phyloP scores from a whole-genome alignment of 1,140 invertebrate genomes.

The Leptopilina boulardi region DNA sequence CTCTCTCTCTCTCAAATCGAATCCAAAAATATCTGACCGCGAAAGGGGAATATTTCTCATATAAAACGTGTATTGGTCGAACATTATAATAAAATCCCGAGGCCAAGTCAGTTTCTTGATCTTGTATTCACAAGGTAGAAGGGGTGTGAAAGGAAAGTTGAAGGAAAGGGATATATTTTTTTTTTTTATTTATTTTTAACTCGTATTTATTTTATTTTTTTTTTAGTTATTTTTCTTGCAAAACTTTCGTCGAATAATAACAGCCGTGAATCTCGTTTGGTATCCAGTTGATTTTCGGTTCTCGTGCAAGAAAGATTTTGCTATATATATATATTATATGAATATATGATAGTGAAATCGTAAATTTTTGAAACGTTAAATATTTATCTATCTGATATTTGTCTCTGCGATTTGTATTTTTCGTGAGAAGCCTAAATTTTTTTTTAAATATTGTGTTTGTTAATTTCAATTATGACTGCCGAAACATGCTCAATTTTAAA shows the following conservation, averaged over 20 bases:
- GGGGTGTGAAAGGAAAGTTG: slow-evolving; percentile 40
- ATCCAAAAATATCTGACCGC: slow-evolving; percentile 36
- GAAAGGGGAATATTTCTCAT: slow-evolving; percentile 31
- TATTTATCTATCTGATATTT: not conserved
- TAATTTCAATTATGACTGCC: slow-evolving; percentile 54
- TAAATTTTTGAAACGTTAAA: too few relatives aligned
- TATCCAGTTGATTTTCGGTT: slow-evolving; percentile 57
- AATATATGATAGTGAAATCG: too few relatives aligned
- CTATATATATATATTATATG: not conserved
- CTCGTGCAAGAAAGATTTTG: slow-evolving; percentile 47
- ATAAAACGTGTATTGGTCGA: slow-evolving; percentile 20
- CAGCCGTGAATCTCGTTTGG: slow-evolving; percentile 46
- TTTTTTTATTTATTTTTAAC: not conserved
- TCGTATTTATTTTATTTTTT: not conserved
- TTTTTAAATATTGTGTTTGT: slow-evolving; percentile 2
- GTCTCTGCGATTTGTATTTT: not conserved
- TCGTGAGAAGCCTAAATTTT: not conserved
- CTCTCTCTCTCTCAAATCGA: not conserved
- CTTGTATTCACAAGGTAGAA: slow-evolving; percentile 47
- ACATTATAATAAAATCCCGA: slow-evolving; percentile 38
- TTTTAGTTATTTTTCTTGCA: slow-evolving; percentile 50
- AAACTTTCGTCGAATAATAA: slow-evolving; percentile 53
- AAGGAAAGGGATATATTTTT: slow-evolving; percentile 45
- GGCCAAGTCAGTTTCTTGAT: slow-evolving; percentile 60
- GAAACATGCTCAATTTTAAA: slow-evolving; percentile 64